Evolutionary conservation across 2,888 invertebrate species (phyloP), one percentile per base, ranked within the genome.

Genomic region (Celastrina argiolus): DNA sequence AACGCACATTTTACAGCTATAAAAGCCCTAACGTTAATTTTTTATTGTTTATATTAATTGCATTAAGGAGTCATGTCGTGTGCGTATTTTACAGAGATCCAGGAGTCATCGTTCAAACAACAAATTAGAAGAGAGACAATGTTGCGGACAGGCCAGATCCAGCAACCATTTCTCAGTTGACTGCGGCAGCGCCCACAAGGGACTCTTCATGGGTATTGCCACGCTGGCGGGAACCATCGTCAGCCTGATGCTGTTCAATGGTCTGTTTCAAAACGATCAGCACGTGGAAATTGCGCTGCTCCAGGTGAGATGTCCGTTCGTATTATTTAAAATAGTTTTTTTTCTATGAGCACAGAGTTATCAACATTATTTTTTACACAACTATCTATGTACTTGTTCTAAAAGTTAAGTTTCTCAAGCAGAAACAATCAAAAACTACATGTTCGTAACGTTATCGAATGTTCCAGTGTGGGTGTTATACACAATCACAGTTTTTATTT

Each of bases 171-270:
- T 93, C 81, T 93, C 93, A 0, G 93, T 96, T 56, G 96, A 96
- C 86, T 96, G 95, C 81, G 94, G 94, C 56, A 94, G 93, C 72
- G 94, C 95, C 12, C 95, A 95, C 79, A 94, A 94, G 86, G 88
- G 96, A 76, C 87, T 96, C 81, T 93, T 92, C 74, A 81, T 87
- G 82, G 92, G 95, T 4, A 93, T 95, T 63, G 88, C 94, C 10
- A 92, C 94, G 14, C 90, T 95, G 3, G 94, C 95, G 1, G 92
- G 94, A 4, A 94, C 95, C 45, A 93, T 94, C 72, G 93, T 95
- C 74, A 94, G 94, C 70, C 91, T 95, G 36, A 94, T 95, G 78
- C 89, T 95, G 68, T 95, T 95, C 80, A 95, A 94, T 76, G 95
- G 95, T 16, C 87, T 96, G 22, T 93, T 88, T 68, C 85, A 90